phyloP scores from a whole-genome alignment of 64 coral and sea anemone genomes.

The Anthopleura sola region DNA sequence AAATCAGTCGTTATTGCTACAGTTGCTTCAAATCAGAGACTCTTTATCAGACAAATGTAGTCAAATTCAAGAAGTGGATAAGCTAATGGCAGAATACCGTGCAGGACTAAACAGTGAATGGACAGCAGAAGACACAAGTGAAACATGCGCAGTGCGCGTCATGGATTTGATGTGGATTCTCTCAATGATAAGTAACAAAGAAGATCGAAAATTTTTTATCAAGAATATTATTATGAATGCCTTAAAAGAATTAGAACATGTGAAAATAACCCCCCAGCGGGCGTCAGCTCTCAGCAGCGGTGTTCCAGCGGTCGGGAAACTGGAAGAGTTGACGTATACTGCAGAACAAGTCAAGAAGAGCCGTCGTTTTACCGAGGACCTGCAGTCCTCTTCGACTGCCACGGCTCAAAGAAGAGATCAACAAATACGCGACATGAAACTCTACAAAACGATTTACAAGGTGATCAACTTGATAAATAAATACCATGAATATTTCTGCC shows the following conservation, averaged over 20 bases:
- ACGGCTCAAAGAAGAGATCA: not conserved
- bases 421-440: not conserved
- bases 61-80: not conserved
- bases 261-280: not conserved
- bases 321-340: not conserved
- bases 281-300: not conserved
- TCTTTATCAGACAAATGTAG: not conserved
- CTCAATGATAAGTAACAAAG: not conserved
- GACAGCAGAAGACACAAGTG: not conserved
- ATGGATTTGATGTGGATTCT: not conserved
- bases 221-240: not conserved
- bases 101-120: not conserved
- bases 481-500: not conserved
- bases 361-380: not conserved
- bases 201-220: not conserved
- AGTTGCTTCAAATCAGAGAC: not conserved
- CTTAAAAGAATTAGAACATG: not conserved
- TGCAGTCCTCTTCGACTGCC: not conserved
- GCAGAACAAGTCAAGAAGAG: not conserved
- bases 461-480: not conserved
- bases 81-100: not conserved
- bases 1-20: not conserved
- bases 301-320: not conserved
- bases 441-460: not conserved
- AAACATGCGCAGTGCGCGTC: not conserved